phyloP scores from a whole-genome alignment of 2,113 vertebrate genomes.

The Hemichromis elongatus region DNA sequence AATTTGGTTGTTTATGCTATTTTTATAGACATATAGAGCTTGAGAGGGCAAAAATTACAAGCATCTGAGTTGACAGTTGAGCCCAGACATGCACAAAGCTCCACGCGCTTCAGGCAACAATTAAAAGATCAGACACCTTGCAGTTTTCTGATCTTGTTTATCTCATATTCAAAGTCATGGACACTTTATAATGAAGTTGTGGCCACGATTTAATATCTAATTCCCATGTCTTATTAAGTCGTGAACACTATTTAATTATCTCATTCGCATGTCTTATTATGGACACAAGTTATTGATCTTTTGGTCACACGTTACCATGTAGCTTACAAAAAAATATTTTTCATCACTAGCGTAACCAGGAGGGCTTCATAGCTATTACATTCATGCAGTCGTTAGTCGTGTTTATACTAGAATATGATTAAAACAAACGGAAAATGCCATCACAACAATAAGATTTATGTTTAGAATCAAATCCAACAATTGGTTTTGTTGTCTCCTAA shows the following conservation, averaged over 20 bases:
- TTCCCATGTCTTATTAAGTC: neutral
- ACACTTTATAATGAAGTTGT: neutral
- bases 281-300: neutral
- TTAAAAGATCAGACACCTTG: neutral
- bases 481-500: too few relatives aligned
- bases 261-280: neutral
- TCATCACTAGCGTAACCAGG: neutral
- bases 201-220: neutral
- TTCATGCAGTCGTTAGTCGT: rapidly evolving
- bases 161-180: neutral
- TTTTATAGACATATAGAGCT: neutral
- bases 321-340: neutral
- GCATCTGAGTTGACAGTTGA: neutral
- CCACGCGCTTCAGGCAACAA: neutral
- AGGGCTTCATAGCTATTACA: neutral
- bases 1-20: neutral
- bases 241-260: neutral
- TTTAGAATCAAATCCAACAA: too few relatives aligned
- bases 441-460: too few relatives aligned
- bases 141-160: neutral
- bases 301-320: neutral
- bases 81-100: neutral
- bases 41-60: neutral
- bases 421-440: neutral
- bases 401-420: neutral